A percentile compares a stretch with the other conserved stretches of the same genome.
Evolutionary conservation across 2,888 invertebrate genomes (phyloP).

Genomic region (Ormyrus nitidulus): DNA sequence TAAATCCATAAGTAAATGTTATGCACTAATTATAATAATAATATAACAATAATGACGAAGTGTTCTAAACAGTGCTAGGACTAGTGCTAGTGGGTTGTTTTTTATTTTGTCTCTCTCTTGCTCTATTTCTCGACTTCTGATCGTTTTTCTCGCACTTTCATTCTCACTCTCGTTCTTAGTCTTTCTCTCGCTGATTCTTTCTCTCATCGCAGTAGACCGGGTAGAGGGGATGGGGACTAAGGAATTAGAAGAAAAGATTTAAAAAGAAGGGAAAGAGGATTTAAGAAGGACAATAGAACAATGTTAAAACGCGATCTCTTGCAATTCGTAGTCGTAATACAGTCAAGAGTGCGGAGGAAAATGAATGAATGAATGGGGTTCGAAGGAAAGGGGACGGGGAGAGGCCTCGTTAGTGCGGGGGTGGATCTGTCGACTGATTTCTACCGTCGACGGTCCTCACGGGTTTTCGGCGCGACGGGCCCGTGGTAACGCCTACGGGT

Average conservation of each 20-base stretch:
- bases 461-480: constrained; percentile 75
- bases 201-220: constrained; percentile 35
- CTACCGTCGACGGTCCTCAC: constrained; percentile 75
- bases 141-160: constrained; percentile 3
- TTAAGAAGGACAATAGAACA: background rate
- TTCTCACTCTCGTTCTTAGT: constrained; percentile 11
- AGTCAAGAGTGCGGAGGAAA: constrained; percentile 18
- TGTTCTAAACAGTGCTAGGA: constrained; percentile 76
- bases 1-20: constrained; percentile 56
- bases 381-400: constrained; percentile 57
- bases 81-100: constrained; percentile 73
- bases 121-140: background rate
- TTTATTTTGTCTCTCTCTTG: constrained; percentile 43
- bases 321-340: constrained; percentile 24
- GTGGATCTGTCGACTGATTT: constrained; percentile 76
- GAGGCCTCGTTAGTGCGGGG: constrained; percentile 74
- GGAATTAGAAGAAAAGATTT: constrained; percentile 9
- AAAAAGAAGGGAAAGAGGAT: background rate
- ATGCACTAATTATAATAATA: constrained; percentile 64
- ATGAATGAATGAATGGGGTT: constrained; percentile 47
- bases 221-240: background rate
- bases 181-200: constrained; percentile 29
- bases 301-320: constrained; percentile 25
- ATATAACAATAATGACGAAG: constrained; percentile 75
- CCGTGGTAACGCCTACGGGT: constrained; percentile 71